Evolutionary conservation across 2,113 vertebrate species (phyloP).

Genomic region (Gnathonemus longibarbis): DNA sequence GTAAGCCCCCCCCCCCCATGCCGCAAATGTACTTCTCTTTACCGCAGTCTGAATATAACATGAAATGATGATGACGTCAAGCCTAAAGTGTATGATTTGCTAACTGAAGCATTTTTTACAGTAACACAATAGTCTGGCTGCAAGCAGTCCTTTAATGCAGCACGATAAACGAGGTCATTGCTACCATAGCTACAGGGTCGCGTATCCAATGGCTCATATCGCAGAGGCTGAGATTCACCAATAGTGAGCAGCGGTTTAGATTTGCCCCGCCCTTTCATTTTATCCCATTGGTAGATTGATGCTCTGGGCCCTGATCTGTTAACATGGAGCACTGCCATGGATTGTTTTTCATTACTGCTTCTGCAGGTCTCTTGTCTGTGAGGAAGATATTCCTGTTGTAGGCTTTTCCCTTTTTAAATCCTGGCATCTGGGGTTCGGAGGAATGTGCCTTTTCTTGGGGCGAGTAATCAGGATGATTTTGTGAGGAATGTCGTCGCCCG

Average conservation of each 20-base stretch:
- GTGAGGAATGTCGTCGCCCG: neutral
- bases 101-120: neutral
- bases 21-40: neutral
- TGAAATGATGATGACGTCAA: neutral
- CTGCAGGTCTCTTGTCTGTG: neutral
- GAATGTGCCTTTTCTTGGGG: neutral
- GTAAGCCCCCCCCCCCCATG: constrained; percentile 50
- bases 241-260: neutral
- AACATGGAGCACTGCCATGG: neutral
- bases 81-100: neutral
- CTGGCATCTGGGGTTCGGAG: neutral
- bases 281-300: neutral
- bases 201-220: neutral
- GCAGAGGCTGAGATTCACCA: neutral
- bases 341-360: neutral
- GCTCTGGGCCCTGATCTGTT: neutral
- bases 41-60: neutral
- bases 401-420: neutral
- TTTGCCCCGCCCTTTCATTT: neutral
- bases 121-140: neutral
- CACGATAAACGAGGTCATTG: neutral
- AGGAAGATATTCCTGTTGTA: neutral
- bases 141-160: neutral
- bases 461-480: neutral
- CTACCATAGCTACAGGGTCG: neutral